Conservation (phyloP, 1,140 invertebrate genomes). For the Meloidogyne floridensis region DNA sequence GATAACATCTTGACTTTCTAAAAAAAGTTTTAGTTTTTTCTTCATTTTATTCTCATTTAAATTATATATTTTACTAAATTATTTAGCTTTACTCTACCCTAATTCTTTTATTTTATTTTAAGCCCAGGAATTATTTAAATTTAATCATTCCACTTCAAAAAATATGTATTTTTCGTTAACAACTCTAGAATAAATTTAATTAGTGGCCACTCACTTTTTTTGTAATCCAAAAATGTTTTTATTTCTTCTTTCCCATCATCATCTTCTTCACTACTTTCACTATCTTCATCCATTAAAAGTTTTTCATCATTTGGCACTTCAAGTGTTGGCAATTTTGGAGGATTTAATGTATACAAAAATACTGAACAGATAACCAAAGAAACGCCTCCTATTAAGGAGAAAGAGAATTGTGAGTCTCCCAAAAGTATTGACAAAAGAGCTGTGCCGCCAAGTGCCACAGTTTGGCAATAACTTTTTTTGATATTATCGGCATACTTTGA, state of each 20-base stretch:
- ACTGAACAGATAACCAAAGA: conserved; percentile 40
- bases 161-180: not conserved
- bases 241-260: not conserved
- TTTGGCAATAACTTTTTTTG: conserved; percentile 52
- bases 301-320: conserved; percentile 17
- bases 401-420: conserved; percentile 37
- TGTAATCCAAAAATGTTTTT: conserved; percentile 36
- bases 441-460: conserved; percentile 44
- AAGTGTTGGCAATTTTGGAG: conserved; percentile 19
- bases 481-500: conserved; percentile 84
- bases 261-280: not conserved
- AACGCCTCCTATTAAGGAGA: conserved; percentile 33
- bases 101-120: not conserved
- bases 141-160: too few species aligned
- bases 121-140: too few species aligned
- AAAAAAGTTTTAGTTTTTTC: not conserved
- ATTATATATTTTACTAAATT: not conserved
- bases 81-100: not conserved
- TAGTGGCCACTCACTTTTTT: conserved; percentile 3
- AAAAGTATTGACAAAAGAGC: conserved; percentile 44
- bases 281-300: conserved; percentile 19
- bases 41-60: not conserved
- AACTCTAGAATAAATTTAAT: not conserved
- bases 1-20: not conserved
- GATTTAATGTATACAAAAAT: conserved; percentile 46